Conservation (phyloP, 2,888 invertebrate genomes). For the Tipula vernalis region DNA sequence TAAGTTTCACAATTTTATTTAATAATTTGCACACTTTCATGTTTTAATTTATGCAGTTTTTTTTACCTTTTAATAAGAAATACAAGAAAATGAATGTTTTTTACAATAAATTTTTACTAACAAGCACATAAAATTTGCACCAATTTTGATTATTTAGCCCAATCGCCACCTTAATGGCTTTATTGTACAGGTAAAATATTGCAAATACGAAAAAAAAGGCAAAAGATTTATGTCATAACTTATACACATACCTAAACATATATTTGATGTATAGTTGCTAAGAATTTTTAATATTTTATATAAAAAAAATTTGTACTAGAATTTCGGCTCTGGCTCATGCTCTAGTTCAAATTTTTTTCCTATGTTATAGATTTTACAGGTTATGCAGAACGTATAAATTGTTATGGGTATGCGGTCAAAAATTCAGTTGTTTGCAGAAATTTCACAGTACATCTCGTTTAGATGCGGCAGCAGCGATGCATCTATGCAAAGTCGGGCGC, state of each 20-base stretch:
- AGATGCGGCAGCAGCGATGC: no score
- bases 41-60: not conserved
- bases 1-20: not conserved
- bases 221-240: not conserved
- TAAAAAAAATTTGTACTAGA: not conserved
- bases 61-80: not conserved
- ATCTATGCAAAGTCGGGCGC: not conserved
- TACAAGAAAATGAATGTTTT: not conserved
- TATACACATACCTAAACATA: not conserved
- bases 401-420: not conserved
- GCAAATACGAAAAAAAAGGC: not conserved
- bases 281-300: not conserved
- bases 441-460: not conserved
- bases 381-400: not conserved
- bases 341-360: not conserved
- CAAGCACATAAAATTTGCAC: constrained; percentile 16
- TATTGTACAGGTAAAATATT: constrained; percentile 80
- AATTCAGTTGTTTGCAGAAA: not conserved
- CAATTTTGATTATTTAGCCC: constrained; percentile 51
- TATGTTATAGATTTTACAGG: not conserved
- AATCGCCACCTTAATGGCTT: constrained; percentile 91
- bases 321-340: not conserved
- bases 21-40: not conserved
- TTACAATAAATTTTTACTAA: constrained; percentile 11
- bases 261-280: not conserved